Percentiles rank a stretch among this genome's conserved stretches.
phyloP scores from a whole-genome alignment of 2,797 vertebrate species.

The Takifugu ocellatus region DNA sequence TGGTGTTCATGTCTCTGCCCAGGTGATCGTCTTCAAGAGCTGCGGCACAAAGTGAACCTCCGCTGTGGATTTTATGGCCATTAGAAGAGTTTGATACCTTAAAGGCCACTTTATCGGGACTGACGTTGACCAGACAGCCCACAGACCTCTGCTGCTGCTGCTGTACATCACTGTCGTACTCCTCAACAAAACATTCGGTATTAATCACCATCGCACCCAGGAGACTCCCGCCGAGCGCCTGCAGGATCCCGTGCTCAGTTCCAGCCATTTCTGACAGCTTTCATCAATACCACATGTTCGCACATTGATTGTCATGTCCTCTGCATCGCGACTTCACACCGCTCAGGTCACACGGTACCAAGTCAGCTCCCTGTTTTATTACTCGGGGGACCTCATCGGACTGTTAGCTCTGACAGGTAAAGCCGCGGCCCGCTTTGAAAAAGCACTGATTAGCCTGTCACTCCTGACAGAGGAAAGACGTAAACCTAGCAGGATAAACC shows the following conservation, averaged over 20 bases:
- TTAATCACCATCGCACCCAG: conserved; percentile 51
- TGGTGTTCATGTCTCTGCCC: neutral
- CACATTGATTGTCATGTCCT: conserved; percentile 71
- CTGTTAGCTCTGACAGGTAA: conserved; percentile 68
- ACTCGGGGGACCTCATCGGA: conserved; percentile 55
- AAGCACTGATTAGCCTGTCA: conserved; percentile 73
- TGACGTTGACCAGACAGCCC: conserved; percentile 2
- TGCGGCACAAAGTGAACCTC: neutral
- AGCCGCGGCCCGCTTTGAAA: conserved; percentile 61
- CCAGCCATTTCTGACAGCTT: conserved; percentile 60
- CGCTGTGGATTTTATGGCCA: too few relatives aligned
- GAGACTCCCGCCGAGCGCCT: conserved; percentile 50
- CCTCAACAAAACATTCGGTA: conserved; percentile 35
- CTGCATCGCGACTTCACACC: conserved; percentile 56
- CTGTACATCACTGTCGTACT: conserved; percentile 20
- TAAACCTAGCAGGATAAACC: conserved; percentile 39
- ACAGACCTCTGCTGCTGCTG: conserved; percentile 8
- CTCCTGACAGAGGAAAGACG: conserved; percentile 47
- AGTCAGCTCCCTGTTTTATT: conserved; percentile 56
- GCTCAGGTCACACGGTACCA: conserved; percentile 54
- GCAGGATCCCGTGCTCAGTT: conserved; percentile 57
- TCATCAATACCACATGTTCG: conserved; percentile 68
- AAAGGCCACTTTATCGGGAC: neutral
- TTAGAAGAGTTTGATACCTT: neutral
- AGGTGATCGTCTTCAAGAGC: conserved; percentile 3